phyloP scores from a whole-genome alignment of 2,113 vertebrate species.

The Amphiprion ocellaris region DNA sequence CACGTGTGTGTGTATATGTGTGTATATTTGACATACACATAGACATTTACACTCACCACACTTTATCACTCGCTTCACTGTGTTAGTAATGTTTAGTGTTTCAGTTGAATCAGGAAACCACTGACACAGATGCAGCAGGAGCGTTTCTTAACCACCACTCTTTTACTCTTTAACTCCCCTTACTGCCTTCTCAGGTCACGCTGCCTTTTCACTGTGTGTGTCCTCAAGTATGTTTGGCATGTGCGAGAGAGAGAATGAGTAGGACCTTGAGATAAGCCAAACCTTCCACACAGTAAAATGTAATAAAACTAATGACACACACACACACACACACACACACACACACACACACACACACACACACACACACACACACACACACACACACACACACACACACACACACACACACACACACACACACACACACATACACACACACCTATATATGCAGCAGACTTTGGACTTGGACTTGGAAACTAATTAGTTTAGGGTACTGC shows the following conservation, averaged over 20 bases:
- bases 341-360: neutral
- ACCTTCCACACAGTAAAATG: constrained; percentile 9
- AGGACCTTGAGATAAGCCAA: constrained; percentile 71
- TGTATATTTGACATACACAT: too few relatives aligned
- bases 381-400: neutral
- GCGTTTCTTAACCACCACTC: neutral
- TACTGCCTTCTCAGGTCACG: constrained; percentile 33
- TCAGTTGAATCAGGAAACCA: neutral
- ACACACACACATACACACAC: neutral
- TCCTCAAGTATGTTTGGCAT: neutral
- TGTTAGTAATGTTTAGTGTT: neutral
- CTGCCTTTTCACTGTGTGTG: constrained; percentile 21
- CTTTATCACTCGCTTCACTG: too few relatives aligned
- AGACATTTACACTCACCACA: too few relatives aligned
- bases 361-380: neutral
- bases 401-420: too few relatives aligned
- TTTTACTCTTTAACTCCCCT: neutral
- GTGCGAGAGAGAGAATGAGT: neutral
- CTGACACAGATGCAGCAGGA: neutral
- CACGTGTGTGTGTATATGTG: too few relatives aligned
- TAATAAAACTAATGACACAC: constrained; percentile 6
- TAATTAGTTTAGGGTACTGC: neutral
- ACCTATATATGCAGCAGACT: constrained; percentile 29
- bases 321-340: neutral
- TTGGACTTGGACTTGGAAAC: constrained; percentile 50